phyloP scores from a whole-genome alignment of 2,797 vertebrate genomes.

The Hemitrygon akajei region DNA sequence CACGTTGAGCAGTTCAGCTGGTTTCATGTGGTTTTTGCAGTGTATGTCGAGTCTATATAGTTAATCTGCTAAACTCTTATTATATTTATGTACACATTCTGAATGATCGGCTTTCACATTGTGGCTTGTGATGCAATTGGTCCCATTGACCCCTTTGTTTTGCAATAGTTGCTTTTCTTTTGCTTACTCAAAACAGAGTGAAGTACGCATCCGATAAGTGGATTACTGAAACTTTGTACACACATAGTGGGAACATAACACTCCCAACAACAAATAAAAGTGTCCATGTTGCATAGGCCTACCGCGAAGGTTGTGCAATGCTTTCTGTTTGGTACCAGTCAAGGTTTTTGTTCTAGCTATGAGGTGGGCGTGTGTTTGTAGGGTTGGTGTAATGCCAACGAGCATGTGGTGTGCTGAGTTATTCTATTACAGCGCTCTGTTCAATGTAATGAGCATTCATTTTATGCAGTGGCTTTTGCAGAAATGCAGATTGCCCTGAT shows the following conservation, averaged over 20 bases:
- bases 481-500: no score
- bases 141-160: not conserved
- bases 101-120: not conserved
- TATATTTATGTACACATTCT: not conserved
- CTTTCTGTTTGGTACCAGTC: not conserved
- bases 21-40: not conserved
- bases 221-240: not conserved
- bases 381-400: not conserved
- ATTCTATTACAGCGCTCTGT: not conserved
- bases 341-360: not conserved
- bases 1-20: no score
- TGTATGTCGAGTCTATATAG: not conserved
- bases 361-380: not conserved
- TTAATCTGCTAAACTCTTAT: not conserved
- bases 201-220: not conserved
- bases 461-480: not conserved
- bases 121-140: not conserved
- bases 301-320: not conserved
- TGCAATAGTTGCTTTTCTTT: conserved; percentile 1
- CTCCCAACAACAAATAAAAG: not conserved
- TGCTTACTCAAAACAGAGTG: not conserved
- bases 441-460: not conserved
- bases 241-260: not conserved
- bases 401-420: not conserved
- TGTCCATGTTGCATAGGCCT: not conserved